Evolutionary conservation across 2,888 invertebrate genomes (phyloP).

Genomic region (Tipula lateralis): DNA sequence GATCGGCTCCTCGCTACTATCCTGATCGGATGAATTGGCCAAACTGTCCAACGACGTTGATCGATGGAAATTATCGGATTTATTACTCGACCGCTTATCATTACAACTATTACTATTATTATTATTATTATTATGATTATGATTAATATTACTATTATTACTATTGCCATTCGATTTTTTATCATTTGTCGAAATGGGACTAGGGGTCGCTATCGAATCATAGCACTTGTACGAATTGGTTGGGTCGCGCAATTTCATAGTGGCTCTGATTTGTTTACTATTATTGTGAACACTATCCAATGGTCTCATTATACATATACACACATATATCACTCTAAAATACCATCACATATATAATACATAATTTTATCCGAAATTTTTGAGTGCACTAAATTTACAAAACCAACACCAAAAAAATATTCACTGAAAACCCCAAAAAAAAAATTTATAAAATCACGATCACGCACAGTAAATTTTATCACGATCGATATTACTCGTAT

Average conservation of each 20-base stretch:
- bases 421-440: background rate
- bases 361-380: slow-evolving; percentile 7
- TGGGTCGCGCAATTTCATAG: slow-evolving; percentile 34
- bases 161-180: slow-evolving; percentile 34
- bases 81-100: background rate
- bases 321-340: no score
- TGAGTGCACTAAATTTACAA: background rate
- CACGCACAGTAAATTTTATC: background rate
- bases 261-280: background rate
- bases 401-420: background rate
- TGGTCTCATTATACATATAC: background rate
- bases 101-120: slow-evolving; percentile 28
- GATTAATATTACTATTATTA: slow-evolving; percentile 34
- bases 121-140: slow-evolving; percentile 29
- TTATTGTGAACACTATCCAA: background rate
- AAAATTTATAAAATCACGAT: slow-evolving; percentile 3
- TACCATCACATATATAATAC: background rate
- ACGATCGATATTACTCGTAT: background rate
- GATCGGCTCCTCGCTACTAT: slow-evolving; percentile 58
- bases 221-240: slow-evolving; percentile 51
- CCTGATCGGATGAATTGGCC: slow-evolving; percentile 61
- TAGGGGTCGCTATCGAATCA: slow-evolving; percentile 40
- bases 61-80: slow-evolving; percentile 35
- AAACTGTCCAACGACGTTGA: slow-evolving; percentile 62
- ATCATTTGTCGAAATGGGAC: slow-evolving; percentile 33